A percentile compares a stretch with the other conserved stretches of the same genome.
Conservation (phyloP, 1,140 invertebrate species). For the Cyclina sinensis region DNA sequence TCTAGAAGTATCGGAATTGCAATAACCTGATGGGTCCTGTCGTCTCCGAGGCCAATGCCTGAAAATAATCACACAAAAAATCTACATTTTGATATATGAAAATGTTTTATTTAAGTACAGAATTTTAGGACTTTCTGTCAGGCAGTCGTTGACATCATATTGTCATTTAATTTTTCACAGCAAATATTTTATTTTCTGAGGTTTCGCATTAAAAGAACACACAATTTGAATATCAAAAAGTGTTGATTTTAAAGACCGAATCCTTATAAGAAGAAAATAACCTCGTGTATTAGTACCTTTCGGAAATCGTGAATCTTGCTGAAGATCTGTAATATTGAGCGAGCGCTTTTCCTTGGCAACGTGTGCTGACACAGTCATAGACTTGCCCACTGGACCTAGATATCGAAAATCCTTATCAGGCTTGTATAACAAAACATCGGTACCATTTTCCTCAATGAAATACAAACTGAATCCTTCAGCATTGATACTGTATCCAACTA, state of each 20-base stretch:
- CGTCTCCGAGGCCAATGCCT: conserved; percentile 67
- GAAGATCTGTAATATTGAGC: conserved; percentile 67
- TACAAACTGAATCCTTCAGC: conserved; percentile 66
- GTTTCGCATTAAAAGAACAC: too few species aligned
- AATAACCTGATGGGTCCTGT: conserved; percentile 69
- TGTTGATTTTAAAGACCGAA: too few species aligned
- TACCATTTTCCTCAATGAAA: conserved; percentile 58
- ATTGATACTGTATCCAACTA: conserved; percentile 60
- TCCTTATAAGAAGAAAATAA: too few species aligned
- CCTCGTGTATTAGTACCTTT: conserved; percentile 48
- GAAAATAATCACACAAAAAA: not conserved
- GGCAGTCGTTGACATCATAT: too few species aligned
- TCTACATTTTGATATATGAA: too few species aligned
- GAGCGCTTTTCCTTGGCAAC: conserved; percentile 67
- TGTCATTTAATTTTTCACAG: too few species aligned
- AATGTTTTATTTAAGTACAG: too few species aligned
- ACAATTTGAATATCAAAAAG: too few species aligned
- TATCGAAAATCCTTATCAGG: conserved; percentile 31
- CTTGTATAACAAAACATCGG: conserved; percentile 53
- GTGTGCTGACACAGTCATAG: conserved; percentile 76
- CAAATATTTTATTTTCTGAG: too few species aligned
- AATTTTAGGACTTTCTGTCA: too few species aligned
- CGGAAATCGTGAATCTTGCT: conserved; percentile 64
- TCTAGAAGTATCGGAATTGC: conserved; percentile 74
- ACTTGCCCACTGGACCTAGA: conserved; percentile 71